phyloP scores from a whole-genome alignment of 2,888 invertebrate genomes.

The Calameuta pallipes region DNA sequence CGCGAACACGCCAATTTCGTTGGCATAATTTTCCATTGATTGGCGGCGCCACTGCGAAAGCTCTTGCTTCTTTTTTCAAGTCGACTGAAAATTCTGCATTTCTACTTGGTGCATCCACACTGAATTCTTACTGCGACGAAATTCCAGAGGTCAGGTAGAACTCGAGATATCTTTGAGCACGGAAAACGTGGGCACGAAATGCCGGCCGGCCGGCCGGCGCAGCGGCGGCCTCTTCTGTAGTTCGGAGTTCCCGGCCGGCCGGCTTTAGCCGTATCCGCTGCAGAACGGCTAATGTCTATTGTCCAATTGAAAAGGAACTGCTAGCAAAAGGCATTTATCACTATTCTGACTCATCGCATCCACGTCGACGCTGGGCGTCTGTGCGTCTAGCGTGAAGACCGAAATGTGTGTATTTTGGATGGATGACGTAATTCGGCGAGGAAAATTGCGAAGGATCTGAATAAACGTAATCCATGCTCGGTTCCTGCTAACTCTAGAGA shows the following conservation, averaged over 20 bases:
- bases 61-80: not conserved
- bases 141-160: not conserved
- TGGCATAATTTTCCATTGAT: not conserved
- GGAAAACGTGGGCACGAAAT: not conserved
- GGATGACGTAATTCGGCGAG: not conserved
- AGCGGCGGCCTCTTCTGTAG: not conserved
- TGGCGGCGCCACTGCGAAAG: not conserved
- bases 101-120: not conserved
- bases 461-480: not conserved
- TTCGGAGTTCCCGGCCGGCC: not conserved
- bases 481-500: not conserved
- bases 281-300: not conserved
- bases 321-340: not conserved
- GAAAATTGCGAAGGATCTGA: not conserved
- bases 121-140: not conserved
- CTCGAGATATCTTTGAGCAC: not conserved
- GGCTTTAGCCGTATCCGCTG: not conserved
- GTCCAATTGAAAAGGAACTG: not conserved
- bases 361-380: not conserved
- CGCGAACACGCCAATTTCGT: not conserved
- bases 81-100: not conserved
- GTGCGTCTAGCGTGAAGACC: not conserved
- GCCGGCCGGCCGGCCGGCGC: not conserved
- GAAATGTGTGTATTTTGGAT: not conserved
- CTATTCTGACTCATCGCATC: not conserved